A percentile compares a stretch with the other conserved stretches of the same genome.
These are phyloP conservation scores for Ophioninae sp. DNA, from an alignment of 2,888 invertebrate genomes.

Conservation along the genomic window DNA sequence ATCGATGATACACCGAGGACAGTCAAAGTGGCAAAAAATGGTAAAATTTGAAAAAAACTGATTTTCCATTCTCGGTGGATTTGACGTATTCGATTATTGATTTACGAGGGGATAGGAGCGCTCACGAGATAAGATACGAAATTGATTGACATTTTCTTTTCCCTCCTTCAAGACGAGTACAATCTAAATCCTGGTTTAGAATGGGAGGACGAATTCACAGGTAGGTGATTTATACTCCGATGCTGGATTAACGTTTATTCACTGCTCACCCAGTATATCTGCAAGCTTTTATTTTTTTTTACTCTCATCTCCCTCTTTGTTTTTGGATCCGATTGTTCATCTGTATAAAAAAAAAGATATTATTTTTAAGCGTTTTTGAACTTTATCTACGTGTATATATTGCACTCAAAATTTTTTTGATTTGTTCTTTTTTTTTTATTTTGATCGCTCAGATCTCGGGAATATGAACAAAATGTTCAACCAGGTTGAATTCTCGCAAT, in stretches of 20 bases:
- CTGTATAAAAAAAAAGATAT: constrained; percentile 43
- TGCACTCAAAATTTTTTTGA: constrained; percentile 36
- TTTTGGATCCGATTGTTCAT: constrained; percentile 41
- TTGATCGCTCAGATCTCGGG: not conserved
- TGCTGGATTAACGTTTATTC: constrained; percentile 68
- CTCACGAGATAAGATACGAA: constrained; percentile 76
- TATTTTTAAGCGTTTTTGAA: constrained; percentile 27
- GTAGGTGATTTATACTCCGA: constrained; percentile 87
- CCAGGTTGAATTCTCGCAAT: constrained; percentile 26
- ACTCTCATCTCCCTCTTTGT: constrained; percentile 42
- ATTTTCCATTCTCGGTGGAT: constrained; percentile 37
- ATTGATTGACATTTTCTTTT: constrained; percentile 83
- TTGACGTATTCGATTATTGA: constrained; percentile 64
- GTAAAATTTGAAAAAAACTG: not conserved
- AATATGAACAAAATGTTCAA: constrained; percentile 1
- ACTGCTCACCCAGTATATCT: constrained; percentile 62
- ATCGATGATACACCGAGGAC: constrained; percentile 22
- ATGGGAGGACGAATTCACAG: constrained; percentile 99
- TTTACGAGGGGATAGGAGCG: constrained; percentile 66
- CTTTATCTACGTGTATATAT: constrained; percentile 26
- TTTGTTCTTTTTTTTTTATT: constrained; percentile 21
- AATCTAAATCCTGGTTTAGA: constrained; percentile 99
- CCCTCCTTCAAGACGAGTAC: constrained; percentile 96
- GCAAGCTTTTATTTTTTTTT: constrained; percentile 60
- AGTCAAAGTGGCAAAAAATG: constrained; percentile 13